Evolutionary conservation across 1,140 invertebrate species (phyloP), one percentile per base, ranked within the genome.

Genomic region (Bombyx mandarina): DNA sequence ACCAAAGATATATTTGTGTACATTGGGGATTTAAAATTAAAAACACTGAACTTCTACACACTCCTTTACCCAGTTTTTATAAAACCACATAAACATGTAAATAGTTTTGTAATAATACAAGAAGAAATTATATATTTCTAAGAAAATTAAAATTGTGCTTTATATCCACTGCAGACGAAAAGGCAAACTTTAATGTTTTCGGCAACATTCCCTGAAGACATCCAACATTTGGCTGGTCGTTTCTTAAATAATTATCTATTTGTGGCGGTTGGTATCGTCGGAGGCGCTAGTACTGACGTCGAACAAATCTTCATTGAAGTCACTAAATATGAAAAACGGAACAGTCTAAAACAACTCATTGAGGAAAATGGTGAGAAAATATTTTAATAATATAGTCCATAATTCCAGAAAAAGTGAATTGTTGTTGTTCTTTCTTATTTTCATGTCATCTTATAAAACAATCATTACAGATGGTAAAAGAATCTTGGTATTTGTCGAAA

Each of bases 161-260:
- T 44, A 57, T 26, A 62, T 50, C 10, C 7, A 18, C 57, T 55
- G 44, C 69, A 92, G 90, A 89, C 78, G 4, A 78, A 94, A 43
- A 89, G 96, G 43, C 93, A 94, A 71, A 97, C 95, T 0, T 85
- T 97, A 0, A 97, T 98, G 96, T 98, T 98, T 71, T 96, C 95
- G 2, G 97, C 97, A 0, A 98, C 97, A 0, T 98, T 98, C 72
- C 94, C 95, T 0, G 90, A 92, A 54, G 93, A 94, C 62, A 93
- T 98, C 43, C 96, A 98, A 79, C 86, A 89, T 26, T 75, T 96
- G 43, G 96, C 95, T 0, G 89, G 89, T 0, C 89, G 92, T 57
- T 97, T 94, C 71, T 82, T 97, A 1, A 89, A 92, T 45, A 89
- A 96, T 67, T 97, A 98, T 72, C 66, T 97, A 1, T 98, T 98